Conservation (phyloP, 2,797 vertebrate genomes). For the Tadarida brasiliensis region DNA sequence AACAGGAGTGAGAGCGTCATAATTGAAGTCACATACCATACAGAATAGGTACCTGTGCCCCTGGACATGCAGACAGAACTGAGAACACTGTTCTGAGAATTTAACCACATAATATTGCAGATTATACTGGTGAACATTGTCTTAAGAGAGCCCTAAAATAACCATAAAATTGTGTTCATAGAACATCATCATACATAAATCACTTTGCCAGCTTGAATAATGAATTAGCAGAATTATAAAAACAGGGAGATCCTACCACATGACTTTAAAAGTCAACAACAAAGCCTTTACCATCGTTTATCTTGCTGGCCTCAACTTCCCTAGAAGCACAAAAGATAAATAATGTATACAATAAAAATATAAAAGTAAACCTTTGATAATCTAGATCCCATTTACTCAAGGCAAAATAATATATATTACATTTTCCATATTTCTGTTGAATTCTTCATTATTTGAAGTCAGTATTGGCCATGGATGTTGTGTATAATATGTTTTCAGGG, state of each 20-base stretch:
- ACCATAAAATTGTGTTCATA: neutral
- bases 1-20: neutral
- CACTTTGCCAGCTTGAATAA: slow-evolving; percentile 16
- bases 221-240: slow-evolving; percentile 8
- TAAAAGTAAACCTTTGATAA: neutral
- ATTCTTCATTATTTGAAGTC: neutral
- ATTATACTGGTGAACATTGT: neutral
- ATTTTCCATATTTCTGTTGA: neutral
- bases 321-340: neutral
- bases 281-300: neutral
- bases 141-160: neutral
- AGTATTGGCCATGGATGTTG: neutral
- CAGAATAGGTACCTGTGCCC: neutral
- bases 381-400: neutral
- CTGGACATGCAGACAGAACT: neutral
- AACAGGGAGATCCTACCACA: neutral
- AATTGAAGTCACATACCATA: neutral
- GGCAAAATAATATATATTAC: neutral
- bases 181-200: neutral
- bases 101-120: neutral
- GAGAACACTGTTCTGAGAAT: neutral
- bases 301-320: neutral
- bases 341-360: slow-evolving; percentile 18
- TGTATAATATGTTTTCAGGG: neutral
- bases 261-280: neutral